Evolutionary conservation across 2,888 invertebrate species (phyloP).

Genomic region (Encarsia formosa): DNA sequence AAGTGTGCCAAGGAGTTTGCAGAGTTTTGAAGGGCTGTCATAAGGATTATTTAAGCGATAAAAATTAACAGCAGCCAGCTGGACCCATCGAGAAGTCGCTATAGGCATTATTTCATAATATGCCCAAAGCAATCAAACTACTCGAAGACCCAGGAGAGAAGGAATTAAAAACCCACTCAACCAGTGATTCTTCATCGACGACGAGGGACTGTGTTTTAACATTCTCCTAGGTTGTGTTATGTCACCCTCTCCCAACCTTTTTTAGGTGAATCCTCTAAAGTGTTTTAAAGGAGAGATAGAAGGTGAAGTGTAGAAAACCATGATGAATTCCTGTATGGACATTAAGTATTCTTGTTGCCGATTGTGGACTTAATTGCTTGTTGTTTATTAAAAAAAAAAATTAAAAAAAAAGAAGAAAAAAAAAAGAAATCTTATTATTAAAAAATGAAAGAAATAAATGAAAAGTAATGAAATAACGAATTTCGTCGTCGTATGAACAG

Average conservation of each 20-base stretch:
- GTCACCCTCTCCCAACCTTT: conserved; percentile 11
- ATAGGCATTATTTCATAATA: conserved; percentile 2
- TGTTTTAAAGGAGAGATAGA: neutral
- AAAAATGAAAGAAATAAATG: conserved; percentile 12
- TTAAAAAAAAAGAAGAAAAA: conserved; percentile 3
- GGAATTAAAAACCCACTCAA: conserved; percentile 17
- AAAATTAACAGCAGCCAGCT: conserved; percentile 18
- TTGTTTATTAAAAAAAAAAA: conserved; percentile 12
- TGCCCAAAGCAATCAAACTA: conserved; percentile 1
- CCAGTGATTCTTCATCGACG: conserved; percentile 21
- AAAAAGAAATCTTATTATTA: conserved; percentile 5
- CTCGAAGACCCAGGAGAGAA: conserved; percentile 21
- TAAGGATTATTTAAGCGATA: conserved; percentile 13
- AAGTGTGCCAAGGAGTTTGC: conserved; percentile 99
- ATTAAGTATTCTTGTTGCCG: conserved; percentile 25
- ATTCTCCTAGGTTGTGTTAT: conserved; percentile 24
- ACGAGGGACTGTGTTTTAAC: conserved; percentile 15
- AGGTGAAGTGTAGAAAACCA: conserved; percentile 5
- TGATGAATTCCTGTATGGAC: conserved; percentile 19
- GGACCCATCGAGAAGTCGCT: conserved; percentile 14
- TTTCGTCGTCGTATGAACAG: conserved; percentile 21
- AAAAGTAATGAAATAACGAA: too few relatives aligned
- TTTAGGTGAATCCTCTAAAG: neutral
- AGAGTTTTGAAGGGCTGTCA: conserved; percentile 75
- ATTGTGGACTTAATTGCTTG: conserved; percentile 24